Evolutionary conservation across 1,140 invertebrate species (phyloP).

Genomic region (Lordiphosa mommai): DNA sequence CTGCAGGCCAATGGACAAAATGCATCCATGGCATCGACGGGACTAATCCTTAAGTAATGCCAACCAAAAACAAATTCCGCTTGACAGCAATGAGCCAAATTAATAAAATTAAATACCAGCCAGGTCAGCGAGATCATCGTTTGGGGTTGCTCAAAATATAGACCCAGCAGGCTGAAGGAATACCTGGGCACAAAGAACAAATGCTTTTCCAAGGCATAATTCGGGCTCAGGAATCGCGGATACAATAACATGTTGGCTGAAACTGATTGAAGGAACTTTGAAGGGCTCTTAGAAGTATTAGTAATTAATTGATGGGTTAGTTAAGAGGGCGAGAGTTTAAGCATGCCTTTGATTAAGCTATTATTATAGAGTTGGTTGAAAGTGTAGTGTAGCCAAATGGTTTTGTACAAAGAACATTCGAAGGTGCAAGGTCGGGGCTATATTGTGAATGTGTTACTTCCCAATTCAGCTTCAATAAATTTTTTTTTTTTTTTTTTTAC

Average conservation of each 20-base stretch:
- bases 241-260: constrained; percentile 25
- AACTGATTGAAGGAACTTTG: neutral
- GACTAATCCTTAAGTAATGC: constrained; percentile 32
- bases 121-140: constrained; percentile 11
- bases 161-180: constrained; percentile 41
- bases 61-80: constrained; percentile 53
- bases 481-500: too few relatives aligned
- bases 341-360: neutral
- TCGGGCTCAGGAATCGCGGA: constrained; percentile 32
- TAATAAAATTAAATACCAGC: constrained; percentile 48
- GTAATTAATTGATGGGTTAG: neutral
- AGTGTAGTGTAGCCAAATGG: too few relatives aligned
- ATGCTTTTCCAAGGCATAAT: constrained; percentile 49
- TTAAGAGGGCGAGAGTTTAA: constrained; percentile 19
- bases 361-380: too few relatives aligned
- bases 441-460: too few relatives aligned
- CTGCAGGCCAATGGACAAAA: constrained; percentile 61
- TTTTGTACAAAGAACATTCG: too few relatives aligned
- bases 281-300: constrained; percentile 19
- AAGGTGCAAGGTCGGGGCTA: too few relatives aligned
- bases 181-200: constrained; percentile 51
- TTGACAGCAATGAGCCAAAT: constrained; percentile 56
- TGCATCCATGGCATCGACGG: constrained; percentile 56
- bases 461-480: too few relatives aligned
- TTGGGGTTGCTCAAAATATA: constrained; percentile 22